Evolutionary conservation across 1,140 invertebrate genomes (phyloP), one percentile per base, ranked within the genome.

Genomic region (Drosophila rhopaloa): DNA sequence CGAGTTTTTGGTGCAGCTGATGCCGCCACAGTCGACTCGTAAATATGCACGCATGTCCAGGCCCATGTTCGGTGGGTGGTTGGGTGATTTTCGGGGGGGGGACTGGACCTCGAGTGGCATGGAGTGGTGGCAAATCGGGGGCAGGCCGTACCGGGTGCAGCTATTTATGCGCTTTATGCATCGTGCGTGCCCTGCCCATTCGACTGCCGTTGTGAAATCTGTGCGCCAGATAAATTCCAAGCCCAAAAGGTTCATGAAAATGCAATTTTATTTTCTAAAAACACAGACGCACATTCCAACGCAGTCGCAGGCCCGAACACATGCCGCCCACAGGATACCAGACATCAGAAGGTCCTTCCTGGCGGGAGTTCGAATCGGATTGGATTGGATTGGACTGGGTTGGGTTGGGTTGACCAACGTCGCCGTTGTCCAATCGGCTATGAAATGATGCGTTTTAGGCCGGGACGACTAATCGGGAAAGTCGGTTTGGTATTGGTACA

Each of bases 221-320:
- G 81, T 89, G 84, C 78, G 62, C 62, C 85, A 85, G 78, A 90
- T 90, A 90, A 90, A 90, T 90, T 90, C 71, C 70, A 62, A 70
- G 61, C 66, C 68, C 74, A 74, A 78, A 90, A 81, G 85, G 85
- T 90, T 90, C 85, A 90, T 90, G 85, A 90, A 90, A 90, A 90
- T 90, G 85, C 85, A 90, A 90, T 90, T 90, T 90, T 90, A 90
- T 90, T 90, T 90, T 90, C 81, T 88, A 86, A 85, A 75, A 84
- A 83, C 81, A 89, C 72, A 88, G 60, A 81, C 77, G 68, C 76
- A 80, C 76, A 88, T 81, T 78, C 61, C 65, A 44, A 56, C 59
- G 51, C 63, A 76, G 19, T 9, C 46, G n/a, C 10, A 57, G 16
- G 9, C 24, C 44, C 38, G 37, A 41, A 27, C 41, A 35, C 67